These are phyloP conservation scores for Machaerirhynchus nigripectus DNA, from an alignment of 2,113 vertebrate genomes.

Conservation along the genomic window DNA sequence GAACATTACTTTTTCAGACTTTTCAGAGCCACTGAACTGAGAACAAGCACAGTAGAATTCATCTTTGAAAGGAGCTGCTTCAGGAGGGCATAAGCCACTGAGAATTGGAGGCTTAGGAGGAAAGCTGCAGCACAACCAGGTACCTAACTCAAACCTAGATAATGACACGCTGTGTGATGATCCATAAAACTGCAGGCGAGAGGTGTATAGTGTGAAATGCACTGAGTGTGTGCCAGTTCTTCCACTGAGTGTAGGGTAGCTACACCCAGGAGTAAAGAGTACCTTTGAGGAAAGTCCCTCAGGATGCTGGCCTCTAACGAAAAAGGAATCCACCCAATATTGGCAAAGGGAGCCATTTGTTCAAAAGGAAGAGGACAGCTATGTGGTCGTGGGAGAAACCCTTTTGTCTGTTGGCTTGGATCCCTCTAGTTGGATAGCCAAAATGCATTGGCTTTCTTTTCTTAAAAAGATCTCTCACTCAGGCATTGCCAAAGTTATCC, in stretches of 20 bases:
- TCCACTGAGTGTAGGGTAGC: accelerated
- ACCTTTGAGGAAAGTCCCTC: background rate
- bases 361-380: background rate
- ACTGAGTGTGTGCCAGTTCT: background rate
- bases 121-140: background rate
- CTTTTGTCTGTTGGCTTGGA: background rate
- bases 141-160: background rate
- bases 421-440: background rate
- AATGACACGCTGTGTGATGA: background rate
- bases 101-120: background rate
- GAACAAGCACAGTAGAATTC: background rate
- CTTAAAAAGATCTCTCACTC: background rate
- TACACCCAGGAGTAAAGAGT: background rate
- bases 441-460: background rate
- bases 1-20: background rate
- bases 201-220: background rate
- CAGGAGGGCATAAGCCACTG: background rate
- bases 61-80: background rate
- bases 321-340: background rate
- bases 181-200: background rate
- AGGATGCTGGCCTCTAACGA: background rate
- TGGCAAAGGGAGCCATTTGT: background rate
- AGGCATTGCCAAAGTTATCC: background rate
- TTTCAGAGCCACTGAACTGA: background rate
- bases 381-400: background rate